These are phyloP conservation scores for Herpailurus yagouaroundi DNA, from an alignment of 2,113 vertebrate genomes.

Conservation along the genomic window DNA sequence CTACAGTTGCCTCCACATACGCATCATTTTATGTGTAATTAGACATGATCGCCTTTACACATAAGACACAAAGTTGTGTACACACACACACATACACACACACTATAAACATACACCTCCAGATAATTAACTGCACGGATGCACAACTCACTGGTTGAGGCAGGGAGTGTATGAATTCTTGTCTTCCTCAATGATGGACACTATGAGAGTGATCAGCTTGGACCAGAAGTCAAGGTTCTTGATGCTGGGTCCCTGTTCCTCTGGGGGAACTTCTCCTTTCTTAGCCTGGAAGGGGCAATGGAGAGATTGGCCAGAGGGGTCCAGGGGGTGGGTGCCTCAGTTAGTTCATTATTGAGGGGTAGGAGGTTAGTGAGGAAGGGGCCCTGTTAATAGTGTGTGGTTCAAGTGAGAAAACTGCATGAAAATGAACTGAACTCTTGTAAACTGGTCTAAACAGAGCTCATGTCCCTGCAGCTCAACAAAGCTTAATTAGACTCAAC, in stretches of 20 bases:
- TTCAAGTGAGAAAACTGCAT: neutral
- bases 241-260: constrained; percentile 98
- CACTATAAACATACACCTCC: accelerated
- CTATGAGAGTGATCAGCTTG: constrained; percentile 98
- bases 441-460: neutral
- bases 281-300: constrained; percentile 88
- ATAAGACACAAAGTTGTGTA: neutral
- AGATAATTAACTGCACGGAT: neutral
- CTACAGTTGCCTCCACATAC: neutral
- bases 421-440: neutral
- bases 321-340: neutral
- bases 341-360: neutral
- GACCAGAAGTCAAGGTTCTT: constrained; percentile 99
- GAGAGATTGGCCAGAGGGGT: neutral
- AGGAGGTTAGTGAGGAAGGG: neutral
- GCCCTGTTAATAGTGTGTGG: neutral
- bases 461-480: neutral
- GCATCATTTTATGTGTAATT: neutral
- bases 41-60: neutral
- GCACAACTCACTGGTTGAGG: constrained; percentile 94
- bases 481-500: neutral
- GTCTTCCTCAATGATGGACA: constrained; percentile 99
- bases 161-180: constrained; percentile 99
- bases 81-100: neutral
- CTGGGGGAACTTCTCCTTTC: constrained; percentile 94